A percentile compares a stretch with the other conserved stretches of the same genome.
Conservation (phyloP, 1,140 invertebrate genomes). For the Charaxes varanes region DNA sequence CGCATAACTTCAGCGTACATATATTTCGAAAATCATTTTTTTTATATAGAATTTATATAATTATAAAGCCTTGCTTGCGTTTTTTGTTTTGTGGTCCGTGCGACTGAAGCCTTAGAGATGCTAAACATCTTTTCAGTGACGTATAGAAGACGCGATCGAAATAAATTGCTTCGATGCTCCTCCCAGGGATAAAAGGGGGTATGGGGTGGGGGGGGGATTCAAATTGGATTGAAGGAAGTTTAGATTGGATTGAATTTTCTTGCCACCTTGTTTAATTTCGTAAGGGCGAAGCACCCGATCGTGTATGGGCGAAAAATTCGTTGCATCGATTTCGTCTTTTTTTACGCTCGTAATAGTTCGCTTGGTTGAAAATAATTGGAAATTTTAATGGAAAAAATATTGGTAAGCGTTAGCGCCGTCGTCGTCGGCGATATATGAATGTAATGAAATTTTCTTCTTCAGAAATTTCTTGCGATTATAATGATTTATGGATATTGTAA, state of each 20-base stretch:
- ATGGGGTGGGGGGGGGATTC: constrained; percentile 32
- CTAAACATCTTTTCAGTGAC: constrained; percentile 19
- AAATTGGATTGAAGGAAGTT: constrained; percentile 67
- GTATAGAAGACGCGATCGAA: constrained; percentile 27
- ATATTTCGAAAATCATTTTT: no score
- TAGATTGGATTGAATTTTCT: constrained; percentile 69
- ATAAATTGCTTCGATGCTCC: constrained; percentile 43
- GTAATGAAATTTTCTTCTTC: no score
- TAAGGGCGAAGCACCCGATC: constrained; percentile 27
- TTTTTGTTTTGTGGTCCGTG: no score
- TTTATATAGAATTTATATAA: no score
- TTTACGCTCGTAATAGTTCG: constrained; percentile 7
- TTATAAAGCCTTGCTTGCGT: no score
- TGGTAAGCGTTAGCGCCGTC: not conserved
- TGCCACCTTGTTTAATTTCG: constrained; percentile 66
- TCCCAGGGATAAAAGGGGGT: constrained; percentile 14
- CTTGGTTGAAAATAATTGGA: constrained; percentile 13
- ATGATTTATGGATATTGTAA: no score
- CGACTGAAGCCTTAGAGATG: constrained; percentile 15
- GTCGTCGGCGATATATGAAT: no score
- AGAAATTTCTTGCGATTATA: no score
- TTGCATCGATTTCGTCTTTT: constrained; percentile 8
- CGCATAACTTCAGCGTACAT: no score
- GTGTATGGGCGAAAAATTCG: constrained; percentile 26
- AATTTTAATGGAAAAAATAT: constrained; percentile 7